A percentile compares a stretch with the other conserved stretches of the same genome.
These are phyloP conservation scores for Etia nguti DNA, from an alignment of 2,113 vertebrate genomes.

Conservation along the genomic window DNA sequence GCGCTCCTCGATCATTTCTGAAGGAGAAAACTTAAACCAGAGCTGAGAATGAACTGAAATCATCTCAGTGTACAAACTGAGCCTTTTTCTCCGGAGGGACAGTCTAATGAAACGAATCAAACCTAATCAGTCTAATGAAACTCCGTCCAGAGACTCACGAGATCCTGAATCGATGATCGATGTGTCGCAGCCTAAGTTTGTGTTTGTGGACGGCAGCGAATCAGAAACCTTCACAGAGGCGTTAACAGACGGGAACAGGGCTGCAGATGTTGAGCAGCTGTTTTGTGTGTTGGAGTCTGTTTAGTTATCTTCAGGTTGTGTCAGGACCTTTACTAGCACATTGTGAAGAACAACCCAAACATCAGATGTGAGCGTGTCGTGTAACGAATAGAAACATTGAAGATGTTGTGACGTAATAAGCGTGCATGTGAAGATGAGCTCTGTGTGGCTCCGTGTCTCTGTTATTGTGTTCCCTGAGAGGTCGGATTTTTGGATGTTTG, in stretches of 20 bases:
- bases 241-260: not conserved
- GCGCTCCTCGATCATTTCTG: not conserved
- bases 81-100: accelerated
- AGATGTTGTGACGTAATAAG: accelerated
- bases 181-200: not conserved
- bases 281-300: not conserved
- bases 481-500: not conserved
- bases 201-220: not conserved
- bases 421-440: not conserved
- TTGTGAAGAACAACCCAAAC: not conserved
- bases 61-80: not conserved
- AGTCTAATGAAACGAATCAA: not conserved
- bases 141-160: accelerated
- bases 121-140: not conserved
- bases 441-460: not conserved
- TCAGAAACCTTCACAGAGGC: not conserved
- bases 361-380: not conserved
- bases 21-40: not conserved
- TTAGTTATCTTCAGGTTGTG: not conserved
- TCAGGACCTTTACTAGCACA: not conserved
- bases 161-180: not conserved
- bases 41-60: not conserved
- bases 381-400: not conserved
- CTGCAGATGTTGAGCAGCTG: not conserved
- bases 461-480: not conserved